Evolutionary conservation across 2,113 vertebrate genomes (phyloP).

Genomic region (Colossoma macropomum): DNA sequence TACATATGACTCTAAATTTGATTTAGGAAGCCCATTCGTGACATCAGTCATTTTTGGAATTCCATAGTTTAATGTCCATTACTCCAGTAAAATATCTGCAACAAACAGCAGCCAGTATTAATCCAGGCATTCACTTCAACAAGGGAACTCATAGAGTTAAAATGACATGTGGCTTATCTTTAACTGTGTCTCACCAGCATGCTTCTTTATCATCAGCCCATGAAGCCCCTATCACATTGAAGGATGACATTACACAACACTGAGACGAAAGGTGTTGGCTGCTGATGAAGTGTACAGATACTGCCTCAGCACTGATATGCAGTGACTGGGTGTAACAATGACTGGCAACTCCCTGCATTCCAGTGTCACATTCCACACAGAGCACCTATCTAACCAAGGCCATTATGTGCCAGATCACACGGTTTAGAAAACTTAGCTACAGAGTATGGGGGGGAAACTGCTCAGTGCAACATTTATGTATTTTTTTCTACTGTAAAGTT

Average conservation of each 20-base stretch:
- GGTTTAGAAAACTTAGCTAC: not conserved
- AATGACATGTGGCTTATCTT: not conserved
- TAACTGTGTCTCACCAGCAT: not conserved
- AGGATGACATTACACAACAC: not conserved
- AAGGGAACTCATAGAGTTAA: not conserved
- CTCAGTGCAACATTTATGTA: not conserved
- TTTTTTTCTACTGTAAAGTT: too few species aligned
- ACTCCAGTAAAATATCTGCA: too few species aligned
- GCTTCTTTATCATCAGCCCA: not conserved
- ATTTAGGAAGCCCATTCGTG: too few species aligned
- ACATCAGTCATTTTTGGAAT: too few species aligned
- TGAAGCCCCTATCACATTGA: not conserved
- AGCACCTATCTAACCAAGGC: conserved; percentile 42
- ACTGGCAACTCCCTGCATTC: conserved; percentile 44
- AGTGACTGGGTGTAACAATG: conserved; percentile 44
- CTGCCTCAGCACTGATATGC: not conserved
- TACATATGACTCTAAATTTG: too few species aligned
- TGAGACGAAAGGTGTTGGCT: conserved; percentile 1
- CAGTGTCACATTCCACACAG: conserved; percentile 60
- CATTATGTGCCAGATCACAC: not conserved
- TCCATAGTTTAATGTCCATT: too few species aligned
- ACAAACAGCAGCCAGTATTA: not conserved
- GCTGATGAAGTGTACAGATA: conserved; percentile 1
- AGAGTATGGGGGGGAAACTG: not conserved
- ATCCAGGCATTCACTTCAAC: not conserved